Conservation (phyloP, 1,140 invertebrate genomes). For the Bactericera cockerelli region DNA sequence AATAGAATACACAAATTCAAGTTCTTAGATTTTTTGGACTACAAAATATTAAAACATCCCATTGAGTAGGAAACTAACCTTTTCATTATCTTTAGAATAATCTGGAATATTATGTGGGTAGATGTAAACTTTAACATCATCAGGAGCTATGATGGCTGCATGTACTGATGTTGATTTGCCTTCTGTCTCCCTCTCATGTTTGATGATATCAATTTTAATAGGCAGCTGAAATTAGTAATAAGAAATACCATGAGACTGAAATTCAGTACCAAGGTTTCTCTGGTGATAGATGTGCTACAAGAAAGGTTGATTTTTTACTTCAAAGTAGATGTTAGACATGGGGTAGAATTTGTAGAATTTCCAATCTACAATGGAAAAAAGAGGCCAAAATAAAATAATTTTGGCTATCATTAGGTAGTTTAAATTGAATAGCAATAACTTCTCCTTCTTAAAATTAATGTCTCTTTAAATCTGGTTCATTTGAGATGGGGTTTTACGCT, state of each 20-base stretch:
- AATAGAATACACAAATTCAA: too few species aligned
- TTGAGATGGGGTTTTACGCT: too few species aligned
- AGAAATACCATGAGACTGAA: not conserved
- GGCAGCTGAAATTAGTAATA: slow-evolving; percentile 56
- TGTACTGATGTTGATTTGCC: slow-evolving; percentile 94
- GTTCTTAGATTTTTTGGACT: slow-evolving; percentile 5
- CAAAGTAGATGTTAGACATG: not conserved
- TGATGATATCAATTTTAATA: slow-evolving; percentile 84
- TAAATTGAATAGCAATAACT: too few species aligned
- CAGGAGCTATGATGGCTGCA: slow-evolving; percentile 69
- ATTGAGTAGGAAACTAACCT: too few species aligned
- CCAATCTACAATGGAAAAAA: too few species aligned
- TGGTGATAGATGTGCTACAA: too few species aligned
- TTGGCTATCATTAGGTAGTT: too few species aligned
- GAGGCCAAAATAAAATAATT: too few species aligned
- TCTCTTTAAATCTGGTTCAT: too few species aligned
- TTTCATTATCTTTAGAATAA: slow-evolving; percentile 41
- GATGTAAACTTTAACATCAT: slow-evolving; percentile 69
- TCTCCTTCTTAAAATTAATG: too few species aligned
- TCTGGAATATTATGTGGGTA: slow-evolving; percentile 73
- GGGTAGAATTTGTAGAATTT: too few species aligned
- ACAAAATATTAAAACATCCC: slow-evolving; percentile 9
- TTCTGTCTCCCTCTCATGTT: slow-evolving; percentile 82
- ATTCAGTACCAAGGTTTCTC: not conserved
- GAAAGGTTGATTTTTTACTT: not conserved